A percentile compares a stretch with the other conserved stretches of the same genome.
Evolutionary conservation across 2,888 invertebrate genomes (phyloP).

Genomic region (Meiosimyza decipiens): DNA sequence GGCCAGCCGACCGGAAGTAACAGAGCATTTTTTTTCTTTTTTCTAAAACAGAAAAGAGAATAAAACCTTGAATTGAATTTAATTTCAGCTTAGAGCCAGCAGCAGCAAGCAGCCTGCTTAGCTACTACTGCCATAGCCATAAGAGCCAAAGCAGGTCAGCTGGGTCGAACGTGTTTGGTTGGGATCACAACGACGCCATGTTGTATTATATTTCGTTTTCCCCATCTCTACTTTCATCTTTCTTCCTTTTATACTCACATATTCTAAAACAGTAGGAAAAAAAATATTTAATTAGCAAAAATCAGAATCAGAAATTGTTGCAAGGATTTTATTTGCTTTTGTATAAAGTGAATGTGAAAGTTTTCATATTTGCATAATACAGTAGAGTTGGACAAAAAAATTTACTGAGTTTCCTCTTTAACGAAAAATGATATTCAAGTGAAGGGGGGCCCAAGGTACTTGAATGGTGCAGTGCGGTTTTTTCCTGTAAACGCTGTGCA

Average conservation of each 20-base stretch:
- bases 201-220: neutral
- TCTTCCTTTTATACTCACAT: conserved; percentile 7
- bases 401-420: too few relatives aligned
- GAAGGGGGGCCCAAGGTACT: too few relatives aligned
- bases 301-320: conserved; percentile 25
- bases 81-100: conserved; percentile 26
- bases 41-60: conserved; percentile 8
- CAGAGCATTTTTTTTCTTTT: conserved; percentile 6
- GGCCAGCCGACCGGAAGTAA: conserved; percentile 28
- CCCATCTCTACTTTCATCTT: neutral
- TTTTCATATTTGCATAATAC: conserved; percentile 28
- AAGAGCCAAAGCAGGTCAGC: conserved; percentile 33
- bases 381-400: neutral
- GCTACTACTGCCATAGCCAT: too few relatives aligned
- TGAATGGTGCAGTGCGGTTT: too few relatives aligned
- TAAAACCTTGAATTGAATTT: conserved; percentile 35
- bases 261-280: conserved; percentile 5
- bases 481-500: too few relatives aligned
- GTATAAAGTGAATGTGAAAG: conserved; percentile 24
- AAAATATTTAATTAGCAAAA: conserved; percentile 29
- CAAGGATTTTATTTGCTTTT: conserved; percentile 30
- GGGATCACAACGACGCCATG: conserved; percentile 4
- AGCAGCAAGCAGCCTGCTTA: neutral
- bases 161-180: conserved; percentile 26
- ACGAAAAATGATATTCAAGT: too few relatives aligned